Evolutionary conservation across 1,140 invertebrate species (phyloP), one percentile per base, ranked within the genome.

Genomic region (Papilio aristodemus): DNA sequence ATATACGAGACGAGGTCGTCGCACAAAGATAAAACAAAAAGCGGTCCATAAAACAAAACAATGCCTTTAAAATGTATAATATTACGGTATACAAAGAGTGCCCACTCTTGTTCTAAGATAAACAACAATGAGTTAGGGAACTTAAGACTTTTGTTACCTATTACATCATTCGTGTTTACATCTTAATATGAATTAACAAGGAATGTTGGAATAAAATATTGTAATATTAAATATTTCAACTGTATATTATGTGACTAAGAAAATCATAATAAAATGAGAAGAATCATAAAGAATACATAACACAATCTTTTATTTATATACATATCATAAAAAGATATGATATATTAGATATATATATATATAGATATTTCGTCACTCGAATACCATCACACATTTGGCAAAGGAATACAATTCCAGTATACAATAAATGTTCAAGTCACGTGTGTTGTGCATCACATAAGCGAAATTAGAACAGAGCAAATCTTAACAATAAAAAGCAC

Each of bases 11-110:
- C 60, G 38, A 70, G 9, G 19, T 10, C 46, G 32, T 43, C 38
- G 66, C 63, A 54, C 62, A 71, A 46, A 72, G 25, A 57, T 66
- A 67, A 46, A 64, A 38, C n/a, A n/a, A n/a, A n/a, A n/a, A n/a
- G n/a, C 54, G 62, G 36, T 67, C 69, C 71, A 67, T 73, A 50
- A 67, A 54, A 62, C n/a, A 62, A 69, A 69, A 76, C 74, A 76
- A 76, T 71, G 58, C 67, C 39, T 68, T 46, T 60, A 62, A 50
- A 64, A 66, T 39, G 62, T 73, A 50, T 73, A 58, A 73, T 14
- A 32, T 76, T 71, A 69, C n/a, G n/a, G n/a, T n/a, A n/a, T n/a
- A n/a, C 74, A 71, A 67, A 22, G 60, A 62, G 57, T 39, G 38
- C 41, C 67, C 58, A 50, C 11, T 41, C 62, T 50, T 50, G 54